Percentiles rank a stretch among this genome's conserved stretches.
Conservation (phyloP, 1,140 invertebrate genomes). For the Saccostrea echinata region DNA sequence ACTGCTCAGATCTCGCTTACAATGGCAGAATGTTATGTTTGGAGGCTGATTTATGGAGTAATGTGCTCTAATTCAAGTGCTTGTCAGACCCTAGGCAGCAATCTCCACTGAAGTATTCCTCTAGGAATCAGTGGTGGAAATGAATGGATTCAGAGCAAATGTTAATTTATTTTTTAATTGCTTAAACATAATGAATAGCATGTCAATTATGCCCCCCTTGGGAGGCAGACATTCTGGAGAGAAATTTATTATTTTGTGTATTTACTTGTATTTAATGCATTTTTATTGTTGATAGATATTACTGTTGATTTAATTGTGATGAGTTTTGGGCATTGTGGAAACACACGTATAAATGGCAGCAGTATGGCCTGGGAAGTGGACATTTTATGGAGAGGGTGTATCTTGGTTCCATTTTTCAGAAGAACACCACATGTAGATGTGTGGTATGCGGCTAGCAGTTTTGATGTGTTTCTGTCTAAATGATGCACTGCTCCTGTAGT, state of each 20-base stretch:
- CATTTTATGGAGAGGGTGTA: not conserved
- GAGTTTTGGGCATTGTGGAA: constrained; percentile 18
- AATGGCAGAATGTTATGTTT: not conserved
- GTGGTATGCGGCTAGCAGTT: not conserved
- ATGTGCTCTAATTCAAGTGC: constrained; percentile 11
- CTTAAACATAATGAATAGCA: not conserved
- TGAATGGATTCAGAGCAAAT: constrained; percentile 20
- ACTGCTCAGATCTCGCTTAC: constrained; percentile 7
- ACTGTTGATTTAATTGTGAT: constrained; percentile 9
- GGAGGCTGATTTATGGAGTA: not conserved
- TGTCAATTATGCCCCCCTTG: not conserved
- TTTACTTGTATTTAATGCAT: constrained; percentile 28
- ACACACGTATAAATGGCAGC: not conserved
- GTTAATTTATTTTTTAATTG: constrained; percentile 31
- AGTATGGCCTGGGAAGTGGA: not conserved
- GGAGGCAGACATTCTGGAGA: not conserved
- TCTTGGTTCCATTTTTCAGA: not conserved
- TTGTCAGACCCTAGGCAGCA: not conserved
- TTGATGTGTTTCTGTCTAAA: no score
- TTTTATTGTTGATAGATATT: constrained; percentile 36
- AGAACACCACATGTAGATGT: not conserved
- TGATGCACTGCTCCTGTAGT: no score
- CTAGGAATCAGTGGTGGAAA: not conserved
- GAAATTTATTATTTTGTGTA: constrained; percentile 6
- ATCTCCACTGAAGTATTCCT: not conserved